Conservation (phyloP, 35 echinoderm and acorn worm genomes). For the Acanthaster planci region DNA sequence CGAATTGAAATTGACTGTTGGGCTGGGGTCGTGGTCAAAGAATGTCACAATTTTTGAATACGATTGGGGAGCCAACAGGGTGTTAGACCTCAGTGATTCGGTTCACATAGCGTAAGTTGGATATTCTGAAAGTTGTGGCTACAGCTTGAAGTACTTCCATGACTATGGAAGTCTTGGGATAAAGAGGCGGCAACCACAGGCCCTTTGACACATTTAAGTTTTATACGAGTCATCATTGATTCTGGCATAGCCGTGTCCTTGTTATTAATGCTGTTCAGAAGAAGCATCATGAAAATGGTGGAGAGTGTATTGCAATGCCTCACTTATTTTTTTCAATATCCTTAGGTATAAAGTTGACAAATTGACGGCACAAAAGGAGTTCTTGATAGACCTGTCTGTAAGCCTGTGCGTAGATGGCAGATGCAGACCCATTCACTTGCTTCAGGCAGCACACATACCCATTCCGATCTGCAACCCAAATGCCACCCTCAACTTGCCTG, state of each 20-base stretch:
- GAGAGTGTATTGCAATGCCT: no score
- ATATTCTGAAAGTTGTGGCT: not conserved
- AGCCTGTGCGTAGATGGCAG: not conserved
- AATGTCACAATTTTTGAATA: slow-evolving; percentile 22
- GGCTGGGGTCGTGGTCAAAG: slow-evolving; percentile 18
- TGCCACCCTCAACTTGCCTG: slow-evolving; percentile 31
- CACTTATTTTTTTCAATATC: no score
- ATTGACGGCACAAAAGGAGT: slow-evolving; percentile 6
- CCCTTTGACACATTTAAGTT: no score
- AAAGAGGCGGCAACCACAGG: no score
- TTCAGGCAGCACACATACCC: not conserved
- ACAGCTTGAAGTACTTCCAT: no score
- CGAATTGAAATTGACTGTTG: slow-evolving; percentile 18
- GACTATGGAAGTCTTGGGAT: no score
- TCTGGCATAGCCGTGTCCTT: no score
- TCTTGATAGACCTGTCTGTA: slow-evolving; percentile 11
- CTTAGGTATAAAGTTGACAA: slow-evolving; percentile 19
- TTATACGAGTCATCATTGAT: no score
- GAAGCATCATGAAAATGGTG: no score
- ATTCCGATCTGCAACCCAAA: slow-evolving; percentile 23
- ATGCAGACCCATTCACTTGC: not conserved
- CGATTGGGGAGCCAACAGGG: not conserved
- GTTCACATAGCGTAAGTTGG: slow-evolving; percentile 8
- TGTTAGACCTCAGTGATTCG: not conserved
- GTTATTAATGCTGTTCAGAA: no score